Evolutionary conservation across 2,888 invertebrate genomes (phyloP), one percentile per base, ranked within the genome.

Genomic region (Mayetiola destructor): DNA sequence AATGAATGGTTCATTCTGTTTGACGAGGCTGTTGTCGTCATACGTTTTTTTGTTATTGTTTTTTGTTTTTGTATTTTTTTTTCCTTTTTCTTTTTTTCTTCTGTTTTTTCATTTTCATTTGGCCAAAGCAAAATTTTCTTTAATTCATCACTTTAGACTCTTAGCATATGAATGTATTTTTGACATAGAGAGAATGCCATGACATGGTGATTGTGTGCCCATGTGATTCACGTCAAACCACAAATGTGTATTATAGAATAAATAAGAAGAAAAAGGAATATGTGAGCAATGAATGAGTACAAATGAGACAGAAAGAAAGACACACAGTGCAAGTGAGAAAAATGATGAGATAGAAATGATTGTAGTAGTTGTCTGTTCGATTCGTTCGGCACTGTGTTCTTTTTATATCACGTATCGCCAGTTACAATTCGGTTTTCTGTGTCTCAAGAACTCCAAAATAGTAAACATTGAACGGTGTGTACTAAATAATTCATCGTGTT

Each of bases 361-460:
- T n/a, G n/a, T n/a, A n/a, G n/a, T n/a, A n/a, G n/a, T n/a, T n/a
- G n/a, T n/a, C n/a, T n/a, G n/a, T n/a, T 27, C 48, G n/a, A 27
- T 48, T 48, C n/a, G 48, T 48, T 23, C 27, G 27, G 48, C 48
- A 27, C 27, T 48, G 48, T 48, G 48, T 48, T 48, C 48, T 48
- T 48, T 48, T 48, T 48, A 48, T 48, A 27, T 27, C 48, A 48
- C 48, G 48, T 48, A 48, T 48, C 48, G 48, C 48, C 48, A 48
- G 48, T 48, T 48, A 48, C 27, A 48, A 48, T 48, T 48, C 48
- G 48, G 48, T 48, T 48, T 48, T 48, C 48, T 48, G 48, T 48
- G 48, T 48, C 27, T 48, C 48, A 48, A 48, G 48, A 48, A 48
- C 48, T 48, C 48, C 27, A 48, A n/a, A 23, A 48, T 48, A 48